Evolutionary conservation across 2,113 vertebrate species (phyloP), one percentile per base, ranked within the genome.

Genomic region (Acrocephalus arundinaceus): DNA sequence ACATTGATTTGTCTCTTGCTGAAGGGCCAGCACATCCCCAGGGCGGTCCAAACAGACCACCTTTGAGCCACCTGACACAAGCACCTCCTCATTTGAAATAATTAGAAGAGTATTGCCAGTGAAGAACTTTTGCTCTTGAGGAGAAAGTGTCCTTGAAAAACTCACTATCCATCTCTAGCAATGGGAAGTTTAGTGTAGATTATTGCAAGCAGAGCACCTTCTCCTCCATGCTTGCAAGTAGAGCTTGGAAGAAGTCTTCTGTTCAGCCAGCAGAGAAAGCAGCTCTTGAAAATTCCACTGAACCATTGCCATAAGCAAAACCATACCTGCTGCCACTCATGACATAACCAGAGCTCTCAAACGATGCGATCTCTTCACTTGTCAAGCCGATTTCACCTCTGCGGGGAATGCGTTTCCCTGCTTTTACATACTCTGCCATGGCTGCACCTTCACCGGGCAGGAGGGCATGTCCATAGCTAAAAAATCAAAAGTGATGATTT

Each of bases 351-450:
- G 99, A 99, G 63, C 98, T 98, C 97, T 99, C 99, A 80, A 99
- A 99, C 2, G 99, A 98, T 16, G 99, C 99, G 0, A 99, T 99
- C 97, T 99, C 99, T n/a, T 99, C 98, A 43, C 99, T 99, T 48
- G 99, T 99, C 89, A 99, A 95, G 46, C 99, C 99, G 6, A 99
- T 99, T 97, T 99, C 99, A 87, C 99, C 99, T 99, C 99, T 99
- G 92, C 99, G 98, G 17, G 99, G 99, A 96, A 99, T 99, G 58
- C 99, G 99, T 73, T 99, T 99, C 70, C 99, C 99, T 28, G 99
- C 99, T 96, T 99, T 99, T 14, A 99, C 99, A 0, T 99, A 99
- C 92, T 99, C 99, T 19, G 99, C 99, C 99, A 99, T 99, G 39
- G 99, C 99, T 52, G 99, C 99, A 90, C 99, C 99, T 97, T 99